Evolutionary conservation across 2,113 vertebrate genomes (phyloP), one percentile per base, ranked within the genome.

Genomic region (Seriola quinqueradiata): DNA sequence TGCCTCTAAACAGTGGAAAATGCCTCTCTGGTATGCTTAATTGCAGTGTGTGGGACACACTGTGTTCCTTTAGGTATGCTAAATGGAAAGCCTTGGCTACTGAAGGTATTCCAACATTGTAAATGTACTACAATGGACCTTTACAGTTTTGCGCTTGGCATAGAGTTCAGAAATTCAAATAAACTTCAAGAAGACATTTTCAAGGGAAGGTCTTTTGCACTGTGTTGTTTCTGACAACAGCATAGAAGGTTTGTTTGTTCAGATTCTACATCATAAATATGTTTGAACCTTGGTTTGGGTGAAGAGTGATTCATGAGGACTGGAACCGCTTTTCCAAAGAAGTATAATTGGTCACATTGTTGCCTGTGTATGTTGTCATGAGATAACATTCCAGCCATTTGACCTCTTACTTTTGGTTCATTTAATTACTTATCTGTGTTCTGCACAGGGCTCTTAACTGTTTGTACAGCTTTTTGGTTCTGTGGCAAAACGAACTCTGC

Each of bases 371-470:
- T 92, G 92, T 89, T 90, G 83, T 90, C 87, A 84, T 84, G 89
- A 94, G 94, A 95, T 94, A 95, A 94, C 92, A 89, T 94, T 94
- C 90, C 91, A 91, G 69, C 83, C 78, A 50, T 93, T 83, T 93
- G 87, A 94, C 92, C 92, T 90, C 85, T 90, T 84, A 78, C 76
- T 83, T 83, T 89, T 85, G 75, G 81, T 87, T 90, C 60, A 89
- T 90, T 88, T 87, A 89, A 90, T 92, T 66, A 90, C 90, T 91
- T 92, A 87, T 92, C 90, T 86, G 79, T 74, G 78, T 83, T 87
- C 64, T 44, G 52, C 90, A 90, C 70, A 73, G 70, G 82, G 75
- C 68, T 84, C 14, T 32, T 46, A 73, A 83, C 48, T 70, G 68
- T 75, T 87, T 71, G 57, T 63, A 3, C 54, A 60, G 32, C 69